phyloP scores from a whole-genome alignment of 1,140 invertebrate species.

The Drosophila subobscura region DNA sequence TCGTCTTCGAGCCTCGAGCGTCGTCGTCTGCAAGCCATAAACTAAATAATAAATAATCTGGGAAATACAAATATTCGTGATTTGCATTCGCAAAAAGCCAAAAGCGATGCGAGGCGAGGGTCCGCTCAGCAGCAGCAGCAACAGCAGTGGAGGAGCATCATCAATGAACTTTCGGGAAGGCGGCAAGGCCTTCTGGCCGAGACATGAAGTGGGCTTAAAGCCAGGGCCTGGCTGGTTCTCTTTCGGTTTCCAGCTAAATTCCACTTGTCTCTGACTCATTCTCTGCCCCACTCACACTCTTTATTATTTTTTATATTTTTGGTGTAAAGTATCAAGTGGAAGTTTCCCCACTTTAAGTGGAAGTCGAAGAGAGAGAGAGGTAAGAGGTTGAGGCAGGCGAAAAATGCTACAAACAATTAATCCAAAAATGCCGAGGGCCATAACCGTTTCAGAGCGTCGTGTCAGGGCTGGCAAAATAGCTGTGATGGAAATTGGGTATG shows the following conservation, averaged over 20 bases:
- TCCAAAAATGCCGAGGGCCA: conserved; percentile 35
- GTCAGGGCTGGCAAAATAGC: conserved; percentile 6
- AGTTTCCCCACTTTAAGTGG: no score
- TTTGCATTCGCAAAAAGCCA: conserved; percentile 17
- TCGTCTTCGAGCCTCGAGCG: no score
- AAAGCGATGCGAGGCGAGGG: conserved; percentile 2
- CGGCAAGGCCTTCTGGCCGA: neutral
- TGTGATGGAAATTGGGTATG: no score
- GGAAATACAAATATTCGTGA: conserved; percentile 16
- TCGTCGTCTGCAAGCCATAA: neutral
- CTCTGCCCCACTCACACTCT: no score
- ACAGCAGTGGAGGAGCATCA: conserved; percentile 5
- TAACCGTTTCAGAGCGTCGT: conserved; percentile 27
- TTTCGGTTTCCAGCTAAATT: conserved; percentile 14
- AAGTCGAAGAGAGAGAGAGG: no score
- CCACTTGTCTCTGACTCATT: conserved; percentile 28
- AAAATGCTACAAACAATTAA: conserved; percentile 47
- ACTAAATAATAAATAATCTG: conserved; percentile 19
- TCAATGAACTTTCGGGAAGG: conserved; percentile 11
- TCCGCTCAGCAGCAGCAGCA: conserved; percentile 2
- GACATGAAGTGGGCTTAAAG: conserved; percentile 20
- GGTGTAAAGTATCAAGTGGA: conserved; percentile 6
- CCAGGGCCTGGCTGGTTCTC: neutral
- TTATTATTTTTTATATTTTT: conserved; percentile 11
- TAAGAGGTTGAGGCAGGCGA: conserved; percentile 1